These are phyloP conservation scores for Gerris buenoi DNA, from an alignment of 1,140 invertebrate genomes.

Conservation along the genomic window DNA sequence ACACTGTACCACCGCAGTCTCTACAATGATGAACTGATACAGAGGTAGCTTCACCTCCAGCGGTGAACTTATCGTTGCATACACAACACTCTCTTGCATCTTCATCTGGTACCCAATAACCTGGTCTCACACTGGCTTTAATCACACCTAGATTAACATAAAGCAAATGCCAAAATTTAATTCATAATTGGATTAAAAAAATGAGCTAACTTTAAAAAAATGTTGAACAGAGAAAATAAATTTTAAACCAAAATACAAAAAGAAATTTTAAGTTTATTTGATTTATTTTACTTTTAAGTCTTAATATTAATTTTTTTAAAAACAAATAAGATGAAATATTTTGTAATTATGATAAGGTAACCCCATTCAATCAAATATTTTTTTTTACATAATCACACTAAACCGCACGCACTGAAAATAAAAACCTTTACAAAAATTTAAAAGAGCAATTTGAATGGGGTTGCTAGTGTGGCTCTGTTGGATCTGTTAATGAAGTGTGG, in stretches of 20 bases:
- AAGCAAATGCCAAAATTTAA: constrained; percentile 3
- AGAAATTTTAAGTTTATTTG: too few species aligned
- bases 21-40: constrained; percentile 55
- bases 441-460: too few species aligned
- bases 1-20: constrained; percentile 52
- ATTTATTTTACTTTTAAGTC: too few species aligned
- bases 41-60: constrained; percentile 23
- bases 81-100: constrained; percentile 48
- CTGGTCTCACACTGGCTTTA: constrained; percentile 60
- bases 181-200: not conserved
- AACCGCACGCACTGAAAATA: too few species aligned
- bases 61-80: constrained; percentile 41
- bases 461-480: too few species aligned
- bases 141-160: constrained; percentile 41
- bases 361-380: too few species aligned
- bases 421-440: too few species aligned
- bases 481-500: too few species aligned
- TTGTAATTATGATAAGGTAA: too few species aligned
- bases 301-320: constrained; percentile 9
- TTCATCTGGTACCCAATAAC: constrained; percentile 66
- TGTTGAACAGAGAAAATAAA: constrained; percentile 7
- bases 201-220: not conserved
- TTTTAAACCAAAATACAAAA: too few species aligned
- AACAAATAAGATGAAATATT: too few species aligned
- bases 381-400: too few species aligned